Percentiles rank a stretch among this genome's conserved stretches.
phyloP scores from a whole-genome alignment of 2,888 invertebrate genomes.

The Steinernema carpocapsae region DNA sequence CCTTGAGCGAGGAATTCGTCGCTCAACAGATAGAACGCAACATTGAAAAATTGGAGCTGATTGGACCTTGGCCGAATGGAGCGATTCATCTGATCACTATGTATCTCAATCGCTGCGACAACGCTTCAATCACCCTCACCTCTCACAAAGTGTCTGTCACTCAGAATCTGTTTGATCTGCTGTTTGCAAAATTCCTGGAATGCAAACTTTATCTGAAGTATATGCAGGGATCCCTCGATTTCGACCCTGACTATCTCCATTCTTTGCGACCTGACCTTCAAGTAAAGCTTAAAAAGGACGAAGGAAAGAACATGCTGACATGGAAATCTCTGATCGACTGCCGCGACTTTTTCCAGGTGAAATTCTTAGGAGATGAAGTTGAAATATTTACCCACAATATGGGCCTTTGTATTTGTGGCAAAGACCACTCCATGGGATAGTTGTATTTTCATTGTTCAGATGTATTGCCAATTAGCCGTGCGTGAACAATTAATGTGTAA shows the following conservation, averaged over 20 bases:
- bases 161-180: not conserved
- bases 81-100: not conserved
- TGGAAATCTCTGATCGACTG: not conserved
- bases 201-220: not conserved
- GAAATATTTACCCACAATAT: not conserved
- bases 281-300: not conserved
- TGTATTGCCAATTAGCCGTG: too few species aligned
- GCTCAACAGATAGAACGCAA: not conserved
- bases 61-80: not conserved
- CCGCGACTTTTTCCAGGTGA: not conserved
- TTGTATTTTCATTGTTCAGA: too few species aligned
- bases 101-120: not conserved
- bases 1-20: not conserved
- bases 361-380: not conserved
- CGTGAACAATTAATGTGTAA: too few species aligned
- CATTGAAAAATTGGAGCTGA: not conserved
- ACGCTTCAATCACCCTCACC: not conserved
- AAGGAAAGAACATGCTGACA: not conserved
- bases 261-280: not conserved
- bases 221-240: too few species aligned
- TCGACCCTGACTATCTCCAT: not conserved
- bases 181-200: not conserved
- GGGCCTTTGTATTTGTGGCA: not conserved
- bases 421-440: too few species aligned
- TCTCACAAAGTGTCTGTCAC: not conserved